A percentile compares a stretch with the other conserved stretches of the same genome.
Evolutionary conservation across 1,140 invertebrate genomes (phyloP).

Genomic region (Plutomurus gul): DNA sequence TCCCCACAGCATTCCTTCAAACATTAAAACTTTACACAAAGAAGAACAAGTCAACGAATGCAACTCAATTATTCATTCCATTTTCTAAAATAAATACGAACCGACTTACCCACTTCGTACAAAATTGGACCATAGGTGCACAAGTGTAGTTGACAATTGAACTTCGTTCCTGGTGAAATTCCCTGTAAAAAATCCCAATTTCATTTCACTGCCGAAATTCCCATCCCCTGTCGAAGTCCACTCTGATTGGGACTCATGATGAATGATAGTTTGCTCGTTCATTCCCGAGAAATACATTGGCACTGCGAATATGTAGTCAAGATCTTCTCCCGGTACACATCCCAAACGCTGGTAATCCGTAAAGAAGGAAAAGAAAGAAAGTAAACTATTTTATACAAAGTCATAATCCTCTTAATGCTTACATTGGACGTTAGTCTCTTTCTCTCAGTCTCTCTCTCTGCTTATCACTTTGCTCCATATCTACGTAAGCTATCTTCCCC

Average conservation of each 20-base stretch:
- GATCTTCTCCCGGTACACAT: slow-evolving; percentile 65
- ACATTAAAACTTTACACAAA: too few species aligned
- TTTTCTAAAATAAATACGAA: too few species aligned
- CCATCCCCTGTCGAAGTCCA: not conserved
- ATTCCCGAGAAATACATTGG: slow-evolving; percentile 57
- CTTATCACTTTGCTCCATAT: not conserved
- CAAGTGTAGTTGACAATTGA: slow-evolving; percentile 85
- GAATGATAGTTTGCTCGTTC: not conserved
- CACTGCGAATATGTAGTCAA: slow-evolving; percentile 67
- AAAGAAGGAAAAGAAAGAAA: not conserved
- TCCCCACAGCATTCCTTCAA: too few species aligned
- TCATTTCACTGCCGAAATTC: slow-evolving; percentile 54
- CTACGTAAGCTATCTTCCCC: not conserved
- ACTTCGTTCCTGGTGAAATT: slow-evolving; percentile 90
- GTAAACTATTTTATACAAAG: slow-evolving; percentile 12
- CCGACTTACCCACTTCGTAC: slow-evolving; percentile 87
- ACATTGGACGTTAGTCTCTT: not conserved
- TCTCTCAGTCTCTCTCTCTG: not conserved
- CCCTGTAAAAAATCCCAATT: slow-evolving; percentile 74
- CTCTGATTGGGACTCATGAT: slow-evolving; percentile 23
- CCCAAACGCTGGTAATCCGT: slow-evolving; percentile 56
- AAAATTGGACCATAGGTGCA: slow-evolving; percentile 95
- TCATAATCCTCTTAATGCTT: slow-evolving; percentile 27
- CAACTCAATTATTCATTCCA: slow-evolving; percentile 10
- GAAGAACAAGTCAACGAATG: too few species aligned